Evolutionary conservation across 1,140 invertebrate genomes (phyloP).

Genomic region (Aporrectodea caliginosa): DNA sequence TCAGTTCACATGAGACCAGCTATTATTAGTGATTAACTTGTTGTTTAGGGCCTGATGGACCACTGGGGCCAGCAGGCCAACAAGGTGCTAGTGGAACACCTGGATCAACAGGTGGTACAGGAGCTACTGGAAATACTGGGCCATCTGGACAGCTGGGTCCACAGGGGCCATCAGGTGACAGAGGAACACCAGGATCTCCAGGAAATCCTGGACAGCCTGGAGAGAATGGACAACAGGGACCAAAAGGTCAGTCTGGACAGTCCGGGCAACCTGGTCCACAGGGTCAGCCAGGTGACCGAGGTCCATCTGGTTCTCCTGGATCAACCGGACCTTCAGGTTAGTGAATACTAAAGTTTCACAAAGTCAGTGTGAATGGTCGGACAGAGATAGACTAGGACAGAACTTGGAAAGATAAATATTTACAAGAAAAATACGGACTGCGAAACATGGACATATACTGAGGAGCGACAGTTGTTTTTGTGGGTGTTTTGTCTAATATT

Average conservation of each 20-base stretch:
- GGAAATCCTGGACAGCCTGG: slow-evolving; percentile 18
- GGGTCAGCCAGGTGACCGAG: background rate
- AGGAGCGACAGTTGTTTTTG: too few species aligned
- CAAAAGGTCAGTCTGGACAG: slow-evolving; percentile 51
- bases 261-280: slow-evolving; percentile 58
- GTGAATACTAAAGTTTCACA: too few species aligned
- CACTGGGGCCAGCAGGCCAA: slow-evolving; percentile 8
- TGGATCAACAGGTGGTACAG: slow-evolving; percentile 4
- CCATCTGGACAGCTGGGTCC: background rate
- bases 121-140: slow-evolving; percentile 8
- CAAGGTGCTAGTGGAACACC: background rate
- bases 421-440: too few species aligned
- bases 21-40: too few species aligned
- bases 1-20: too few species aligned
- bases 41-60: slow-evolving; percentile 13
- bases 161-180: background rate
- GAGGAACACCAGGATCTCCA: slow-evolving; percentile 10
- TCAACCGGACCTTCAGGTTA: slow-evolving; percentile 9
- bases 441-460: too few species aligned
- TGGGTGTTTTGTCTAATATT: too few species aligned
- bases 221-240: slow-evolving; percentile 21
- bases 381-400: too few species aligned
- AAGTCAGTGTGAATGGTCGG: too few species aligned
- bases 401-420: too few species aligned
- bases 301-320: slow-evolving; percentile 8